Base-by-base conservation (phyloP, 1,140 invertebrate genomes). In the Drosophila sucinea region DNA sequence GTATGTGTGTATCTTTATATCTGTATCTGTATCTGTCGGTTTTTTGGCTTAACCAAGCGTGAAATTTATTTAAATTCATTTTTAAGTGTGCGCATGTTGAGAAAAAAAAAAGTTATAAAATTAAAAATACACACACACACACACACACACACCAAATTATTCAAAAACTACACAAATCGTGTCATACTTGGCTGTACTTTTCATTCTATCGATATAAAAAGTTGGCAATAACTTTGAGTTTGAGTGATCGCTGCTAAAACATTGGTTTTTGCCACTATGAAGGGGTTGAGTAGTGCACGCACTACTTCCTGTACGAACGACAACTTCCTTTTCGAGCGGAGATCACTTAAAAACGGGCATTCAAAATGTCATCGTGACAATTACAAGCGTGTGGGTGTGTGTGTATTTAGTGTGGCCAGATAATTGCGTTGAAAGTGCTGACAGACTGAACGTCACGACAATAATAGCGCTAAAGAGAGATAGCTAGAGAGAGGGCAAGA, bases 1-100 rank as follows among this genome's bases (percentile, higher is more conserved):
- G 47, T 60, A 17, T 65, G n/a, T 68, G 3, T 54, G 23, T 69
- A n/a, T 47, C 7, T 68, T 29, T 68, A 23, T 63, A 33, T 65
- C n/a, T 54, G 30, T 65, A 60, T 56, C 51, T 70, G 32, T 57
- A 35, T 77, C 65, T 87, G 60, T 70, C 67, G 69, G 61, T 54
- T 66, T 67, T 79, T 79, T 70, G 70, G 55, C 64, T 84, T 90
- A 89, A 89, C 84, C 84, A 89, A 71, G 84, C 84, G 84, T 89
- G 85, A 89, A 89, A 89, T 89, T 89, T 89, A 89, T 89, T 89
- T 89, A 89, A 89, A 89, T 89, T 87, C 85, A 89, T 78, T 84
- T 89, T 89, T 89, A 90, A 89, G 85, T 89, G 84, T 75, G 83
- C 73, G 68, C 83, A 89, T 89, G 83, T 80, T 82, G 67, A 75